Base-by-base conservation (phyloP, 2,113 vertebrate species). In the Rostratula benghalensis region DNA sequence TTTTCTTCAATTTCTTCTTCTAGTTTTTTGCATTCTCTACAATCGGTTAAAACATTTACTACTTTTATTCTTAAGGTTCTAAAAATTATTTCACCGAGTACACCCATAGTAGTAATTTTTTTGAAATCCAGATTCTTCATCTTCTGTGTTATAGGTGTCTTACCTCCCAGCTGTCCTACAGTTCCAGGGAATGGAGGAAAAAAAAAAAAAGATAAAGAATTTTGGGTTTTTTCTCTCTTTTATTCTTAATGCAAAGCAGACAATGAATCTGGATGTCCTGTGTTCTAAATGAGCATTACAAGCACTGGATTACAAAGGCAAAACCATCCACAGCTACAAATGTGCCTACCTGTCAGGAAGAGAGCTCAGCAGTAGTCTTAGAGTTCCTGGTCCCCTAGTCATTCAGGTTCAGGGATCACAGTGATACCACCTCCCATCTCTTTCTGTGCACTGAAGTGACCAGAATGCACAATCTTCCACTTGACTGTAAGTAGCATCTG, bases 321-420 rank as follows among this genome's bases (percentile, higher is more conserved):
- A 78, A 70, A 23, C 5, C 3, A 35, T 48, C 69, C 35, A 30
- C 33, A 57, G 7, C 3, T 56, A 20, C 9, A 12, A 51, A 1
- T 21, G 5, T 35, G 10, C 7, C 6, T 48, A 7, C 10, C 7
- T 1, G 39, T 25, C 33, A 81, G 10, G 8, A 31, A 20, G 0
- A 54, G 3, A 56, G 16, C 5, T 71, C 28, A 59, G 25, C 5
- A 21, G 8, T 5, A 20, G 1, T 0, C 17, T 25, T 17, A 8
- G 27, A n/a, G 8, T 43, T 60, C 74, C 25, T 59, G 10, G 19
- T 30, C 5, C 10, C 37, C 28, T 68, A 4, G 50, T 68, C 18
- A 56, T 8, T 9, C 17, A 31, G 10, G 14, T 0, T 33, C 19
- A 39, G 11, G 21, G 11, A 70, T 83, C 13, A 33, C 11, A 22